Evolutionary conservation across 2,797 vertebrate genomes (phyloP).

Genomic region (Gila robusta): DNA sequence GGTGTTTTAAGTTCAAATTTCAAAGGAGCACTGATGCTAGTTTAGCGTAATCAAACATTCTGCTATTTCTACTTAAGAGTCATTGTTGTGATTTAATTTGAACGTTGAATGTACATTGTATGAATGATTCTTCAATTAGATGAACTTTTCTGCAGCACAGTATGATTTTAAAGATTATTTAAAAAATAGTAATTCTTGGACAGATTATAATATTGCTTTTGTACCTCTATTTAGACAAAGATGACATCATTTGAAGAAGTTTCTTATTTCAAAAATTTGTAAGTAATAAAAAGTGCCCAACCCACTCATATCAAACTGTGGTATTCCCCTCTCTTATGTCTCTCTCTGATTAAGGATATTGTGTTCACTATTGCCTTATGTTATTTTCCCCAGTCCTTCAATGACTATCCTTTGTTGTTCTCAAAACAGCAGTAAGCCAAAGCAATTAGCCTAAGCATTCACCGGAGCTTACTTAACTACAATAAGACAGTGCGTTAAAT

Average conservation of each 20-base stretch:
- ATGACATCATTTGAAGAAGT: neutral
- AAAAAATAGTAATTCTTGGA: neutral
- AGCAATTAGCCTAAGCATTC: constrained; percentile 14
- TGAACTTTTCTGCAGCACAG: neutral
- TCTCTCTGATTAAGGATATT: constrained; percentile 15
- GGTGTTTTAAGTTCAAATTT: constrained; percentile 22
- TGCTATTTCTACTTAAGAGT: constrained; percentile 5
- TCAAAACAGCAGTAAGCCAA: constrained; percentile 31
- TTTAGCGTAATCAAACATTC: constrained; percentile 11
- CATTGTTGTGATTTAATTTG: neutral
- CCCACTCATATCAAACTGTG: neutral
- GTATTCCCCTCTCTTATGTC: neutral
- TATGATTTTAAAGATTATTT: neutral
- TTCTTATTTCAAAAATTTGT: neutral
- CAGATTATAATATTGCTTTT: neutral
- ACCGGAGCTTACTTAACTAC: constrained; percentile 18
- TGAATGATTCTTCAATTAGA: neutral
- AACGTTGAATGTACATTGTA: neutral
- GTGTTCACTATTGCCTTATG: neutral
- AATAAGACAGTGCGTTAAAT: constrained; percentile 25
- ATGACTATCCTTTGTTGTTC: constrained; percentile 6
- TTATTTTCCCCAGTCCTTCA: neutral
- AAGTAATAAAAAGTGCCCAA: neutral
- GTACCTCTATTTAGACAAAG: neutral
- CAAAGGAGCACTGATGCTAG: neutral